Evolutionary conservation across 2,888 invertebrate species (phyloP), one percentile per base, ranked within the genome.

Genomic region (Lasioglossum figueresi): DNA sequence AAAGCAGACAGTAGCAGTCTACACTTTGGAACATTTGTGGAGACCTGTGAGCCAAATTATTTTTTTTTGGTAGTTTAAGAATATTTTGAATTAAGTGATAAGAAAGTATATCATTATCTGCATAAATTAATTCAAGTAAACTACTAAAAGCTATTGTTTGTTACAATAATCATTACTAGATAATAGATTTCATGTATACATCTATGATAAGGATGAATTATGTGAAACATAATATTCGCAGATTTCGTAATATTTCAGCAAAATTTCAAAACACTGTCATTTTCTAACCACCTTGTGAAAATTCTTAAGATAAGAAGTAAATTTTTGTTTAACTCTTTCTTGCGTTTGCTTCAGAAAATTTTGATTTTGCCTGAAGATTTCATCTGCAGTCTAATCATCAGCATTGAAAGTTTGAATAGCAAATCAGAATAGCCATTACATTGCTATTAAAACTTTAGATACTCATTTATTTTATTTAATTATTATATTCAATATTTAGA

Each of bases 61-160:
- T 63, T 19, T 63, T 31, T 63, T 63, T 31, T 63, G 63, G 14
- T 63, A 63, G 63, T 63, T 31, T 63, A 63, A 63, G 31, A 63
- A 63, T 63, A 63, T 56, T 56, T 56, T n/a, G 56, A n/a, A 56
- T 56, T 56, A 56, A 56, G 56, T 56, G 12, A 56, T 56, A 56
- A 56, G 56, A n/a, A 16, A 63, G 16, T 31, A 63, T 16, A 63
- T 63, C n/a, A 56, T 56, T 63, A 63, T 63, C 31, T 31, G 16
- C 31, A 31, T 63, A 63, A 63, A 31, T 16, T 63, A 63, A 16
- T 63, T 31, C 16, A 63, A 31, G 0, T 63, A 31, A 63, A 31
- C 63, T 63, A 31, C 31, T 16, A 16, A 31, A 63, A 31, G 16
- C 6, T 31, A 31, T 31, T 63, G 4, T 16, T 63, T 31, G 16